These are phyloP conservation scores for Cottus gobio DNA, from an alignment of 2,113 vertebrate species.

Conservation along the genomic window DNA sequence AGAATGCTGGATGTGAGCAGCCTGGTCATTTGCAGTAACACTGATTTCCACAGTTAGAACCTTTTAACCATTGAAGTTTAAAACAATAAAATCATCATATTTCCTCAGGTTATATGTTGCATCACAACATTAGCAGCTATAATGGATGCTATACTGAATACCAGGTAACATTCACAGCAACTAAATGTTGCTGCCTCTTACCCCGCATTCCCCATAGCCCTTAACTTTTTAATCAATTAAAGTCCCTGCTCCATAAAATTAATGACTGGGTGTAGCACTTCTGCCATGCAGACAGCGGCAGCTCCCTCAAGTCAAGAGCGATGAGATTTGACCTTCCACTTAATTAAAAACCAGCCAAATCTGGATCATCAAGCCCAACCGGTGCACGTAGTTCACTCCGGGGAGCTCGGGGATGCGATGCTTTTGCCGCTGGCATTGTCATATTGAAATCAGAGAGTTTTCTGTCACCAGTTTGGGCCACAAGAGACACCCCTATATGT, in stretches of 20 bases:
- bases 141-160: conserved; percentile 29
- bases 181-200: conserved; percentile 44
- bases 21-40: neutral
- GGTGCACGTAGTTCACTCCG: conserved; percentile 44
- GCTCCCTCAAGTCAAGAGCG: conserved; percentile 78
- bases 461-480: conserved; percentile 44
- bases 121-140: conserved; percentile 6
- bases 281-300: conserved; percentile 73
- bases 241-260: conserved; percentile 76
- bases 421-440: conserved; percentile 82
- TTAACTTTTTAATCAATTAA: conserved; percentile 82
- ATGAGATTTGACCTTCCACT: conserved; percentile 83
- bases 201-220: conserved; percentile 64
- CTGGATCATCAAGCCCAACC: conserved; percentile 74
- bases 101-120: conserved; percentile 14
- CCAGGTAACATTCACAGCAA: conserved; percentile 30
- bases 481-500: conserved; percentile 55
- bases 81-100: neutral
- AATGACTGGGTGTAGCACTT: conserved; percentile 77
- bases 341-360: conserved; percentile 85
- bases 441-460: conserved; percentile 77
- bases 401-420: conserved; percentile 67
- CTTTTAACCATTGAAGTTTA: neutral
- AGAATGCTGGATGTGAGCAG: too few species aligned
- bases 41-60: neutral